These are phyloP conservation scores for Oxytorus armatus DNA, from an alignment of 2,888 invertebrate species.

Conservation along the genomic window DNA sequence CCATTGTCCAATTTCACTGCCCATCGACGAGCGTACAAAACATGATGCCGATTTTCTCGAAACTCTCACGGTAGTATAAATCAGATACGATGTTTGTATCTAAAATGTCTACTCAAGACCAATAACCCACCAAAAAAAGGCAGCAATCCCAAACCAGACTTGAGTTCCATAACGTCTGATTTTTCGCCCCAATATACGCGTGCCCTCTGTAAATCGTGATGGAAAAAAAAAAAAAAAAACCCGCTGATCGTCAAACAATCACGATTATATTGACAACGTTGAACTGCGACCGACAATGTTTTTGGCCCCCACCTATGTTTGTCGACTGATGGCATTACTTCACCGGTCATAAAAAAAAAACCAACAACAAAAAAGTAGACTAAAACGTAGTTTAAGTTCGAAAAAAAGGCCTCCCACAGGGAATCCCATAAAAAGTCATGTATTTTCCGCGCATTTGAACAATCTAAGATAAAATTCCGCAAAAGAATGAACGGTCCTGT, in stretches of 20 bases:
- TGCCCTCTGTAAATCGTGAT: slow-evolving; percentile 22
- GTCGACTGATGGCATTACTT: slow-evolving; percentile 25
- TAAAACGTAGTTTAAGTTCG: slow-evolving; percentile 48
- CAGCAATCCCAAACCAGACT: slow-evolving; percentile 20
- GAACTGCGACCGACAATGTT: slow-evolving; percentile 38
- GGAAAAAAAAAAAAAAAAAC: slow-evolving; percentile 4
- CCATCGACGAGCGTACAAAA: slow-evolving; percentile 54
- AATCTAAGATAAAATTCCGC: slow-evolving; percentile 20
- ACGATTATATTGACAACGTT: slow-evolving; percentile 10
- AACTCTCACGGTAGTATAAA: background rate
- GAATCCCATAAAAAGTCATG: slow-evolving; percentile 37
- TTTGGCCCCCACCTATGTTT: slow-evolving; percentile 34
- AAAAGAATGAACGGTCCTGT: slow-evolving; percentile 63
- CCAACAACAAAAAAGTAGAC: slow-evolving; percentile 38
- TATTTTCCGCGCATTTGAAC: slow-evolving; percentile 46
- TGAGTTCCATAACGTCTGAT: slow-evolving; percentile 11
- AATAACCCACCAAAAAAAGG: slow-evolving; percentile 21
- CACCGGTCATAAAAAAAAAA: slow-evolving; percentile 30
- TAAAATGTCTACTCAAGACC: slow-evolving; percentile 5
- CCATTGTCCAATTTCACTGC: slow-evolving; percentile 32
- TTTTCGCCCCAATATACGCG: background rate
- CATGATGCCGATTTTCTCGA: slow-evolving; percentile 22
- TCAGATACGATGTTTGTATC: background rate
- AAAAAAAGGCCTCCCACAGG: slow-evolving; percentile 15
- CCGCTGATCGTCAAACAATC: slow-evolving; percentile 10